Base-by-base conservation (phyloP, 2,797 vertebrate species). In the Spea hammondii region DNA sequence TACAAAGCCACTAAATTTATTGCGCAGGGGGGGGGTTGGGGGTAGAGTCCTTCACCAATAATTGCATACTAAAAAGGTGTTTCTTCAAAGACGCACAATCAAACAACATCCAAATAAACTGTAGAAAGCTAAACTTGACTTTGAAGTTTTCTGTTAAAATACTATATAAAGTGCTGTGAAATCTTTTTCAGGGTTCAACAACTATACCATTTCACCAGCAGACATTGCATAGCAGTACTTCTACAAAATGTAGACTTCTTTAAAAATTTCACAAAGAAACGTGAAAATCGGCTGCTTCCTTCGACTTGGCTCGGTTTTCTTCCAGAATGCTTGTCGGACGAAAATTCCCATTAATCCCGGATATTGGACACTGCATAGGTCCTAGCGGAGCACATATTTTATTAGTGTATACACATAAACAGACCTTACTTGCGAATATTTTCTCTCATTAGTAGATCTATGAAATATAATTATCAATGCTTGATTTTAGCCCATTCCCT, bases 121-220 rank as follows among this genome's bases (percentile, higher is more conserved):
- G 88, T 92, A 92, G 86, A 93, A 93, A 92, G 91, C 91, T 92
- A 92, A 93, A 92, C 92, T 92, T 92, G 88, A 90, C 89, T 90
- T 91, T 86, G 87, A 91, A 93, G 89, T 89, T 91, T 89, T 76
- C 88, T 87, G 90, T 87, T 88, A 89, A 84, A 88, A 90, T 89
- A 84, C 86, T 91, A 86, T 91, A 89, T 94, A 95, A 96, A 95
- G 95, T 96, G 94, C 95, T 93, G 91, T 92, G 87, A 89, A 91
- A 92, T 91, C 89, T 90, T 90, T 90, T 86, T 88, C 90, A 83
- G 85, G 87, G 91, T 92, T 88, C 90, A 91, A 90, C 83, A 76
- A 88, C 86, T 88, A 92, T 87, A 89, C 90, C 87, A 88, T 89
- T 87, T 87, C 90, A 90, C 89, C 86, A 92, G 90, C 92, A 91